phyloP scores from a whole-genome alignment of 2,797 vertebrate species.

The Cichlasoma orientale region DNA sequence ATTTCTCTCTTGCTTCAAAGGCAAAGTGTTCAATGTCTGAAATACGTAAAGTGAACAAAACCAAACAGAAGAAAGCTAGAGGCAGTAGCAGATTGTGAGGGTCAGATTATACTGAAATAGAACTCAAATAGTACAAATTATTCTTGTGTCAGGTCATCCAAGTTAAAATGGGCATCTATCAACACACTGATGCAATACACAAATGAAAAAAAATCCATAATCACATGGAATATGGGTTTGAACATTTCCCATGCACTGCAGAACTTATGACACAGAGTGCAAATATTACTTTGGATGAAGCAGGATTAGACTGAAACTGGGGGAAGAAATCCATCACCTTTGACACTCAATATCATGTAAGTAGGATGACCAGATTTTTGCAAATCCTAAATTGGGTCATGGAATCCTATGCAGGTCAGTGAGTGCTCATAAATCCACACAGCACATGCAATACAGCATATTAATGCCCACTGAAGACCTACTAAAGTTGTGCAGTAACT shows the following conservation, averaged over 20 bases:
- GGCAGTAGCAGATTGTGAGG: constrained; percentile 15
- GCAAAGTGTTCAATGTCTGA: background rate
- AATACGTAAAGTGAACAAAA: constrained; percentile 7
- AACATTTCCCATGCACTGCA: constrained; percentile 4
- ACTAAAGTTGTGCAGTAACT: constrained; percentile 19
- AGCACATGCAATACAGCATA: constrained; percentile 30
- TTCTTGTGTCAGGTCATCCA: constrained; percentile 31
- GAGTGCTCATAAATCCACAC: constrained; percentile 28
- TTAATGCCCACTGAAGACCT: constrained; percentile 23
- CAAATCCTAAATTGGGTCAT: constrained; percentile 65
- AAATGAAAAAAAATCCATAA: constrained; percentile 38
- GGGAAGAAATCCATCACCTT: constrained; percentile 63
- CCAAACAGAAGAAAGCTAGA: background rate
- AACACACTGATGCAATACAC: constrained; percentile 32
- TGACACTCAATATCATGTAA: constrained; percentile 64
- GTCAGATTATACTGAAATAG: constrained; percentile 34
- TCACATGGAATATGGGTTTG: constrained; percentile 31
- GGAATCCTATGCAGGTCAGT: constrained; percentile 26
- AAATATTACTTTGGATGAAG: constrained; percentile 62
- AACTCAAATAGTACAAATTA: constrained; percentile 27
- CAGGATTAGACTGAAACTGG: constrained; percentile 61
- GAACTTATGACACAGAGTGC: constrained; percentile 35
- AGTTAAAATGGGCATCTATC: constrained; percentile 39
- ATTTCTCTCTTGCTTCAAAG: background rate
- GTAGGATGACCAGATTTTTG: constrained; percentile 61